These are phyloP conservation scores for Anoncus sp. DNA, from an alignment of 2,888 invertebrate species.

Conservation along the genomic window DNA sequence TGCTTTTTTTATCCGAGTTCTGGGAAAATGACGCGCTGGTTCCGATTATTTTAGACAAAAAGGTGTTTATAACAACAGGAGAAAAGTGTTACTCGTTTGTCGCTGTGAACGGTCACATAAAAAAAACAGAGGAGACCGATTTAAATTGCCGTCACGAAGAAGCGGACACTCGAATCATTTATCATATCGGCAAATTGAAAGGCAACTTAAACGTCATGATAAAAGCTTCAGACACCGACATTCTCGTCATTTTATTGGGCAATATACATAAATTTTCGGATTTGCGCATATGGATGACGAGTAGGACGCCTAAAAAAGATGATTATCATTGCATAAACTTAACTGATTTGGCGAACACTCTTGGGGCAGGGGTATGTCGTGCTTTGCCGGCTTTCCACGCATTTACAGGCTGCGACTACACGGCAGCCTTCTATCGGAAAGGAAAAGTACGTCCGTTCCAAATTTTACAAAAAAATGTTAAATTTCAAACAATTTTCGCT, in stretches of 20 bases:
- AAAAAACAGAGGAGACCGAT: conserved; percentile 36
- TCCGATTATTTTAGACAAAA: conserved; percentile 28
- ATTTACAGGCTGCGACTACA: too few relatives aligned
- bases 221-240: conserved; percentile 46
- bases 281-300: conserved; percentile 3
- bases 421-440: too few relatives aligned
- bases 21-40: conserved; percentile 3
- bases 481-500: too few relatives aligned
- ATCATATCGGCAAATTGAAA: conserved; percentile 41
- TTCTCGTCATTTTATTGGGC: conserved; percentile 44
- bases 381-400: too few relatives aligned
- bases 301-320: background rate
- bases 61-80: conserved; percentile 36
- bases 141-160: conserved; percentile 62
- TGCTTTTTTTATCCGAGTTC: background rate
- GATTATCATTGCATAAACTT: too few relatives aligned
- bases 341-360: too few relatives aligned
- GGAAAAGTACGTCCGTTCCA: too few relatives aligned
- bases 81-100: background rate
- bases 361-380: too few relatives aligned
- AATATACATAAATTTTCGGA: conserved; percentile 49
- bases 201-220: conserved; percentile 27
- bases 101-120: background rate
- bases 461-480: too few relatives aligned
- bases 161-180: conserved; percentile 63